Evolutionary conservation across 1,140 invertebrate genomes (phyloP), one percentile per base, ranked within the genome.

Genomic region (Meloidogyne exigua): DNA sequence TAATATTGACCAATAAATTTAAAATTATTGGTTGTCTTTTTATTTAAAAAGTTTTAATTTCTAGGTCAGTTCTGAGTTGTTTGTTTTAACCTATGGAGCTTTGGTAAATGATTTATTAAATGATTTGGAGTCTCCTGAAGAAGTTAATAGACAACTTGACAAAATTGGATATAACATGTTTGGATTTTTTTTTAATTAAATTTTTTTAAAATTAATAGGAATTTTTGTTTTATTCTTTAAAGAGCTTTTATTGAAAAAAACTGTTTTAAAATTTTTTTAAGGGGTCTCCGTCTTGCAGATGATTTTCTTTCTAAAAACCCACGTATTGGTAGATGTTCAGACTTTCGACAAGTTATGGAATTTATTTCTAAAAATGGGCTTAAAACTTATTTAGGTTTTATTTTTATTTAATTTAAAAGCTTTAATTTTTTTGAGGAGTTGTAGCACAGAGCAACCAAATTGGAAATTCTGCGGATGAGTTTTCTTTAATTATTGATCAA

Each of bases 31-130:
- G 72, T 74, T 57, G 26, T 13, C 18, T n/a, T 66, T 28, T 15
- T 32, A 32, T 32, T 2, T 66, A 26, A 26, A 26, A 18, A 18
- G 3, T 42, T 42, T 67, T 32, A 3, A 9, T 12, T 13, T 79
- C 70, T 15, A 78, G 76, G 81, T 82, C 68, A 82, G 82, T 65
- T 71, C 75, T 25, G 96, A 99, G 88, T 89, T 99, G 63, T 93
- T 99, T 83, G 96, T 94, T 2, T 89, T 99, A 42, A 99, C 96
- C 4, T 99, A 99, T 89, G 97, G 97, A 64, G 93, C 96, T 4
- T 88, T 99, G 23, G 95, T 99, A 0, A 92, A 94, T 15, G 96
- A 99, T 89, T 92, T 99, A 87, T 88, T 99, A 21, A 95, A 96
- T 89, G 97, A 99, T 89, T 94, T 94, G 86, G 96, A 99, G 88